Evolutionary conservation across 2,888 invertebrate species (phyloP).

Genomic region (Cryptus viduatorius): DNA sequence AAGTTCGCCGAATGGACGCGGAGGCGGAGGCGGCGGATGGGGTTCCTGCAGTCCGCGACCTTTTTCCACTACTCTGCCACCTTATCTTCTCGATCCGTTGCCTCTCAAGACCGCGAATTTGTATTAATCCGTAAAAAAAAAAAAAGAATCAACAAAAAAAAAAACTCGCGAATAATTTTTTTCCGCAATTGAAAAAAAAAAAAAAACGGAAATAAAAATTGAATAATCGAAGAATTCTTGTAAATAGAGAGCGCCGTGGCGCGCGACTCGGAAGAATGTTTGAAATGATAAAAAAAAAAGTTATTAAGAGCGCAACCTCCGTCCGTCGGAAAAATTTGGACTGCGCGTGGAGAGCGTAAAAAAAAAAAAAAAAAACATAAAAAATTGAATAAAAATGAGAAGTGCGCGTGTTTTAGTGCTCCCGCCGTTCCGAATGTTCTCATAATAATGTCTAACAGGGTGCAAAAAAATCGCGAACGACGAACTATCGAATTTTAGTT

Average conservation of each 20-base stretch:
- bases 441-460: conserved; percentile 41
- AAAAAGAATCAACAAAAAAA: conserved; percentile 40
- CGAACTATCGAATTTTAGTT: conserved; percentile 57
- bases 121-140: conserved; percentile 76
- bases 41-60: conserved; percentile 88
- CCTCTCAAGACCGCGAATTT: conserved; percentile 84
- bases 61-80: conserved; percentile 88
- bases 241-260: conserved; percentile 28
- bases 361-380: conserved; percentile 36
- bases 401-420: conserved; percentile 40
- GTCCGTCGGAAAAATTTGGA: conserved; percentile 66
- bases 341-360: conserved; percentile 48
- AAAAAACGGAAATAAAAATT: background rate
- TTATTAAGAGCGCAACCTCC: conserved; percentile 54
- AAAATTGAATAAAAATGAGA: conserved; percentile 15
- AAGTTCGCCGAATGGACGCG: conserved; percentile 79
- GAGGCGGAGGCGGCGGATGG: conserved; percentile 86
- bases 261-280: conserved; percentile 17
- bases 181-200: background rate
- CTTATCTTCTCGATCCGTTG: conserved; percentile 84
- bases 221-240: conserved; percentile 15
- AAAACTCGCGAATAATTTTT: conserved; percentile 60
- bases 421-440: conserved; percentile 37
- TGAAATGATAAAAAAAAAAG: background rate
- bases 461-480: conserved; percentile 48